These are phyloP conservation scores for Petrocephalus sullivani DNA, from an alignment of 2,797 vertebrate species.

Conservation along the genomic window DNA sequence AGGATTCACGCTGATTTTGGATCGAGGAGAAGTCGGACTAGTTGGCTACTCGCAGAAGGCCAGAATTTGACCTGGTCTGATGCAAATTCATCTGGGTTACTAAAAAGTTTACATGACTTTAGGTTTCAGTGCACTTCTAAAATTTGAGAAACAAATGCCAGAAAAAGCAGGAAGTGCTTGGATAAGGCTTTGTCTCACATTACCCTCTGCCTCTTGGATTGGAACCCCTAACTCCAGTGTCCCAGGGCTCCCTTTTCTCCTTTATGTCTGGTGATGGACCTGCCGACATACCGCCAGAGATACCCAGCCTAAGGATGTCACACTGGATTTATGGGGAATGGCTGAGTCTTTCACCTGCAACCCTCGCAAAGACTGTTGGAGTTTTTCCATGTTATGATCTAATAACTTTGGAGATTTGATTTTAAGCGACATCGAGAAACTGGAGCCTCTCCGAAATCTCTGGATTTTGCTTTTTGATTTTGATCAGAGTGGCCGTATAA, in stretches of 20 bases:
- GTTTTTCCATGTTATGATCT: slow-evolving; percentile 12
- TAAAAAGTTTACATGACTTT: not conserved
- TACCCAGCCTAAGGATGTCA: not conserved
- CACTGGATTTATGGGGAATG: slow-evolving; percentile 14
- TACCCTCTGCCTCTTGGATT: not conserved
- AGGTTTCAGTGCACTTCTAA: not conserved
- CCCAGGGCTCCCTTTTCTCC: not conserved
- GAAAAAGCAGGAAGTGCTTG: not conserved
- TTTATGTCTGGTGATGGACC: not conserved
- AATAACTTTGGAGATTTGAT: slow-evolving; percentile 7
- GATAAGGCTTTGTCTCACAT: not conserved
- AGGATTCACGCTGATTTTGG: not conserved
- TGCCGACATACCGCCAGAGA: not conserved
- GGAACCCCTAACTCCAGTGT: not conserved
- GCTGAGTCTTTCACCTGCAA: slow-evolving; percentile 14
- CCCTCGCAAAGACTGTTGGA: not conserved
- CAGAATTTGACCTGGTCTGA: slow-evolving; percentile 1
- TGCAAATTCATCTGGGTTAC: not conserved
- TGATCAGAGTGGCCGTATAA: not conserved
- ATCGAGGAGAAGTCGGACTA: not conserved
- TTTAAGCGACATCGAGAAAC: not conserved
- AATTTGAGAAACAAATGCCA: not conserved
- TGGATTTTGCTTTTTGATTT: slow-evolving; percentile 4
- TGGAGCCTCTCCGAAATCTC: not conserved
- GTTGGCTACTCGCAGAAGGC: not conserved